phyloP scores from a whole-genome alignment of 2,797 vertebrate species.

The Neomorphus geoffroyi region DNA sequence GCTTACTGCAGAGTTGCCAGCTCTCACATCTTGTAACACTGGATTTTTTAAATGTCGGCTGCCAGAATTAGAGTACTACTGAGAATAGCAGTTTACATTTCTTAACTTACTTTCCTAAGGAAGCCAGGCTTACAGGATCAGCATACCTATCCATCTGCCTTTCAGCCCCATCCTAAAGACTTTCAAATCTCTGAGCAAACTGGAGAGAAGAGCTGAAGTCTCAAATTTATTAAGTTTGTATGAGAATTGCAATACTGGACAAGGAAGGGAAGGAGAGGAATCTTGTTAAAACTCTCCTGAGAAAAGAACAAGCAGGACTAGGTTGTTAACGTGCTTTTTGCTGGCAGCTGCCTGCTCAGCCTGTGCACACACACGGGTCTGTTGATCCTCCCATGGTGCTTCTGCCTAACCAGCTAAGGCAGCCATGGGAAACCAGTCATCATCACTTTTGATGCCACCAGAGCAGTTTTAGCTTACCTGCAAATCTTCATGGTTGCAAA shows the following conservation, averaged over 20 bases:
- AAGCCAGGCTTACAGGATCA: not conserved
- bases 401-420: not conserved
- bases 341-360: not conserved
- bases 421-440: not conserved
- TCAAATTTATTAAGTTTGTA: not conserved
- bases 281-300: not conserved
- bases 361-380: not conserved
- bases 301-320: not conserved
- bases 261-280: not conserved
- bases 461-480: not conserved
- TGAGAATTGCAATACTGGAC: not conserved
- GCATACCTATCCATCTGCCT: not conserved
- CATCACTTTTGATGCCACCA: not conserved
- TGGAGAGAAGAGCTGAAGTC: not conserved
- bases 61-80: not conserved
- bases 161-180: not conserved
- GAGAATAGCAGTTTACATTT: constrained; percentile 4
- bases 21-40: not conserved
- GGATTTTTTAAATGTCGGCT: not conserved
- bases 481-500: not conserved
- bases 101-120: not conserved
- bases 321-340: not conserved
- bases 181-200: not conserved
- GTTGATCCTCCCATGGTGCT: not conserved
- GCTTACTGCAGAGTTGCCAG: not conserved